Base-by-base conservation (phyloP, 2,888 invertebrate genomes). In the Lycaena phlaeas region DNA sequence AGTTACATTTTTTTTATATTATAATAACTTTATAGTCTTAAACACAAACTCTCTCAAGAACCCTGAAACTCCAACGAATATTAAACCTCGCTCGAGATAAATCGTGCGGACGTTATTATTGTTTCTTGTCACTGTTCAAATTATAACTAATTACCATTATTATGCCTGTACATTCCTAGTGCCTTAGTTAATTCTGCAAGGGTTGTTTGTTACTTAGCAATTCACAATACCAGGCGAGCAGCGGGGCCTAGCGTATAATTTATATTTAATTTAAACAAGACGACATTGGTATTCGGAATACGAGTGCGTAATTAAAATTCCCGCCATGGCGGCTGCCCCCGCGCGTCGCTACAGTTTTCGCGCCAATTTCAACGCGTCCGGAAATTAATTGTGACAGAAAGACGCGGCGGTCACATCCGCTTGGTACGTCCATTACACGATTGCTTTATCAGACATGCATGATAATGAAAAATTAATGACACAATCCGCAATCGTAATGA, bases 381-480 rank as follows among this genome's bases (percentile, higher is more conserved):
- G 84, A 84, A 84, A 84, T 84, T 84, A 82, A 84, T 84, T 79
- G 84, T 84, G 84, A 84, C 84, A 84, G 82, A 76, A 82, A 82
- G 84, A 84, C 77, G 84, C 74, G 70, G 71, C 71, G 78, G 78
- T 70, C 82, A 78, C 79, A 79, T 82, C 82, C 81, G 75, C 57
- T 64, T 64, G n/a, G n/a, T n/a, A 68, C 72, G 71, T 73, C 76
- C 77, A 75, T 76, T 79, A 70, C 54, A 68, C 68, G 68, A 70
- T 61, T 52, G 27, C 43, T 52, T 49, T 49, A 52, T 48, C 53
- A 49, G 34, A 48, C 46, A 43, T 43, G 42, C 42, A 31, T 31
- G 22, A 39, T 39, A 11, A 15, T 18, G 31, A 26, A 40, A 40
- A 26, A 36, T 36, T 11, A 36, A 36, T 36, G 36, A 12, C 36